phyloP scores from a whole-genome alignment of 2,888 invertebrate species.

The Linnaemya vulpina region DNA sequence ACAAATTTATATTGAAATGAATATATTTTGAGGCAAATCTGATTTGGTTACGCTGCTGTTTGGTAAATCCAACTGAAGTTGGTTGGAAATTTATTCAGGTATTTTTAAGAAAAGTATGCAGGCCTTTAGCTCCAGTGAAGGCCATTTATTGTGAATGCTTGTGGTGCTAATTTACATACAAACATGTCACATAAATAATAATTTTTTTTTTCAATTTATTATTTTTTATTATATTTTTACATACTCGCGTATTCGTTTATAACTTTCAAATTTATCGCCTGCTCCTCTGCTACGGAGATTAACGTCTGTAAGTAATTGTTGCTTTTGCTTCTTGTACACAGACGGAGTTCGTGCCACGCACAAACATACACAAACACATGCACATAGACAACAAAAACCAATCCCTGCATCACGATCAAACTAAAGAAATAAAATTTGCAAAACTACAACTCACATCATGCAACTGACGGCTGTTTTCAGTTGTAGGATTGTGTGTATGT shows the following conservation, averaged over 20 bases:
- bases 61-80: background rate
- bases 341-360: conserved; percentile 37
- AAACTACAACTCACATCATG: conserved; percentile 6
- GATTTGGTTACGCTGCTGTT: no score
- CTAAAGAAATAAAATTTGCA: conserved; percentile 38
- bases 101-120: background rate
- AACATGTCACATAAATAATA: background rate
- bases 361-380: no score
- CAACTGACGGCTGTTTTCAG: background rate
- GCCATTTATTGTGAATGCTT: background rate
- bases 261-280: conserved; percentile 11
- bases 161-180: background rate
- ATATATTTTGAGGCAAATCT: no score
- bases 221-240: background rate
- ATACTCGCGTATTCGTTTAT: background rate
- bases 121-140: background rate
- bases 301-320: conserved; percentile 26
- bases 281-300: conserved; percentile 33
- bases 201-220: background rate
- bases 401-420: conserved; percentile 53
- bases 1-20: no score
- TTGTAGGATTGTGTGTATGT: background rate
- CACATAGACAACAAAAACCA: no score
- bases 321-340: conserved; percentile 14
- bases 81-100: background rate